Evolutionary conservation across 2,797 vertebrate species (phyloP).

Genomic region (Caiman crocodilus): DNA sequence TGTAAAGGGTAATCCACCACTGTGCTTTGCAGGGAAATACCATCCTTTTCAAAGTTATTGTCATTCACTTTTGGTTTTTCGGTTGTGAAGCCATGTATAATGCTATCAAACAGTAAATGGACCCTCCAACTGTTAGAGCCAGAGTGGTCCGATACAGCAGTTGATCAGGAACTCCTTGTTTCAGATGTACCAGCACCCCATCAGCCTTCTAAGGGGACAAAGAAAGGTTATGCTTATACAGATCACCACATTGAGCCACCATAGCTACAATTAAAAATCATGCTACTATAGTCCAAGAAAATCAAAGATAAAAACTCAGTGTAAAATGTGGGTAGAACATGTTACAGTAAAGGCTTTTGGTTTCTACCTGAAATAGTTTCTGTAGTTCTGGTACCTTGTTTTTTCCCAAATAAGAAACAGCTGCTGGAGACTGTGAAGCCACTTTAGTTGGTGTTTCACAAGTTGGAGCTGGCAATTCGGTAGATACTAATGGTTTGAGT

Average conservation of each 20-base stretch:
- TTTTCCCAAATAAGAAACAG: slow-evolving; percentile 80
- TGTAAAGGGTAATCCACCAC: background rate
- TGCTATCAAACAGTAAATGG: slow-evolving; percentile 92
- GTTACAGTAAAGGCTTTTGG: no score
- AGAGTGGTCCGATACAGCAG: slow-evolving; percentile 97
- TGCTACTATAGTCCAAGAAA: background rate
- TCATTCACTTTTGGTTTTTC: slow-evolving; percentile 78
- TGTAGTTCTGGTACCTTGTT: slow-evolving; percentile 93
- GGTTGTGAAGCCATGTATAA: slow-evolving; percentile 92
- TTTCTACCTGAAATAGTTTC: slow-evolving; percentile 93
- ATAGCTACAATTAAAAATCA: background rate
- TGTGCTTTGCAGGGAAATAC: slow-evolving; percentile 6
- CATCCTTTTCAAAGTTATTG: slow-evolving; percentile 15
- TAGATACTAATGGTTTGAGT: slow-evolving; percentile 84
- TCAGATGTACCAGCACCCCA: slow-evolving; percentile 91
- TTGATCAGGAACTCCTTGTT: slow-evolving; percentile 90
- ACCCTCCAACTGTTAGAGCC: slow-evolving; percentile 93
- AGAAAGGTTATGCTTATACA: background rate
- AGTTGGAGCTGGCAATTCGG: slow-evolving; percentile 85
- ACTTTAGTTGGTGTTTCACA: slow-evolving; percentile 90
- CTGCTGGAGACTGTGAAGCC: slow-evolving; percentile 78
- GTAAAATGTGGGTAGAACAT: background rate
- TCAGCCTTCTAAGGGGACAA: slow-evolving; percentile 84
- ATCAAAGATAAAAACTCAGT: background rate
- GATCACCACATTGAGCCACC: background rate